Conservation (phyloP, 2,888 invertebrate genomes). For the Cancer borealis region DNA sequence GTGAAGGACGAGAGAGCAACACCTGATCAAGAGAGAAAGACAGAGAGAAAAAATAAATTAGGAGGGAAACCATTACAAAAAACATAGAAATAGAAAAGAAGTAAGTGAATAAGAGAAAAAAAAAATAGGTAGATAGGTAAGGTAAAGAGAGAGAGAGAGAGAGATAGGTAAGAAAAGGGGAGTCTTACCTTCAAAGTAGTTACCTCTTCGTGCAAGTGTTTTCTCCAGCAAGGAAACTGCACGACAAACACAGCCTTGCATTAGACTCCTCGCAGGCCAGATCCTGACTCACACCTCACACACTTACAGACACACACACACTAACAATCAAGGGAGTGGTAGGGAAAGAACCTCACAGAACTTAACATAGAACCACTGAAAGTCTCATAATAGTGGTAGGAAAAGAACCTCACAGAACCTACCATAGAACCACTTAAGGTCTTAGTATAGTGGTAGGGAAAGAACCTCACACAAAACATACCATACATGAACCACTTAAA, state of each 20-base stretch:
- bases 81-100: background rate
- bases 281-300: background rate
- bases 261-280: background rate
- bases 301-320: too few relatives aligned
- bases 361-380: too few relatives aligned
- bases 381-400: too few relatives aligned
- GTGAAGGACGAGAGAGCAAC: background rate
- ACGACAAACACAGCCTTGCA: slow-evolving; percentile 48
- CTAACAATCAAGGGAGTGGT: too few relatives aligned
- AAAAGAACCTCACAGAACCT: too few relatives aligned
- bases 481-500: too few relatives aligned
- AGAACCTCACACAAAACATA: too few relatives aligned
- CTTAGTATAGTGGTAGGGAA: too few relatives aligned
- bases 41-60: too few relatives aligned
- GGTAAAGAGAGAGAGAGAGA: background rate
- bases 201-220: slow-evolving; percentile 48
- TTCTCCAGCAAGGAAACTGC: slow-evolving; percentile 64
- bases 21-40: background rate
- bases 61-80: background rate
- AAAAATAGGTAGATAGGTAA: background rate
- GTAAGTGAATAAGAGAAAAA: background rate
- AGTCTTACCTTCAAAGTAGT: slow-evolving; percentile 59
- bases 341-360: too few relatives aligned
- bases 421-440: too few relatives aligned
- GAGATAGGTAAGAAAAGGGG: background rate